These are phyloP conservation scores for Saimiri boliviensis DNA, from an alignment of 2,113 vertebrate species.

Conservation along the genomic window DNA sequence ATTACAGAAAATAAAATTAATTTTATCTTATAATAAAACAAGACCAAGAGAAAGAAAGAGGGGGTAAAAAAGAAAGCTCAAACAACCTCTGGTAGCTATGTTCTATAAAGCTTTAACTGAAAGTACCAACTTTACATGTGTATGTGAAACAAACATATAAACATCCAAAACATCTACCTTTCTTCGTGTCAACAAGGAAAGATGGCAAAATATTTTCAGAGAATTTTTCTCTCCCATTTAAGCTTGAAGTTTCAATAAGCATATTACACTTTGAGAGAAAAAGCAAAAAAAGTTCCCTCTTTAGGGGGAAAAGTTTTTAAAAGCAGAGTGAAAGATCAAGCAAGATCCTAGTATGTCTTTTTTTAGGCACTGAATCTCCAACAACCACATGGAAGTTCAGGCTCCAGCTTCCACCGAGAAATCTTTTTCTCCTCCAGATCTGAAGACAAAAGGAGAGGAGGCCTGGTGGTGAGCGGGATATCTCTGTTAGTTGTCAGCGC, in stretches of 20 bases:
- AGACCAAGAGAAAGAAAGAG: not conserved
- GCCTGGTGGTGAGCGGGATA: constrained; percentile 91
- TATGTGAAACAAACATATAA: not conserved
- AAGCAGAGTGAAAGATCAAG: constrained; percentile 16
- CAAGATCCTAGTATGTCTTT: not conserved
- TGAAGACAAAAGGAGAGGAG: constrained; percentile 89
- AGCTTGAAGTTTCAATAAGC: constrained; percentile 42
- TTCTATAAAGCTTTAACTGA: constrained; percentile 22
- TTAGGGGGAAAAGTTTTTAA: constrained; percentile 55
- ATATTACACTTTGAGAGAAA: constrained; percentile 32
- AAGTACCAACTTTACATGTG: constrained; percentile 13
- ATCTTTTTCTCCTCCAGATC: constrained; percentile 86
- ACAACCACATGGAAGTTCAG: constrained; percentile 70
- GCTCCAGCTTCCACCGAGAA: constrained; percentile 72
- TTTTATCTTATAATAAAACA: not conserved
- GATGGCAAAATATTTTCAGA: constrained; percentile 55
- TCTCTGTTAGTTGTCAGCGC: constrained; percentile 97
- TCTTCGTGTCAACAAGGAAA: constrained; percentile 19
- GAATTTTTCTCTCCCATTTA: constrained; percentile 48
- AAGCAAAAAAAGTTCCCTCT: constrained; percentile 45
- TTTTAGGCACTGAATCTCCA: constrained; percentile 26
- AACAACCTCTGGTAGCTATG: not conserved
- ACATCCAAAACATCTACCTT: not conserved
- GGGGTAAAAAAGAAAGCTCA: constrained; percentile 25
- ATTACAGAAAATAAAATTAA: not conserved